Evolutionary conservation across 2,113 vertebrate genomes (phyloP).

Genomic region (Ptilonorhynchus violaceus): DNA sequence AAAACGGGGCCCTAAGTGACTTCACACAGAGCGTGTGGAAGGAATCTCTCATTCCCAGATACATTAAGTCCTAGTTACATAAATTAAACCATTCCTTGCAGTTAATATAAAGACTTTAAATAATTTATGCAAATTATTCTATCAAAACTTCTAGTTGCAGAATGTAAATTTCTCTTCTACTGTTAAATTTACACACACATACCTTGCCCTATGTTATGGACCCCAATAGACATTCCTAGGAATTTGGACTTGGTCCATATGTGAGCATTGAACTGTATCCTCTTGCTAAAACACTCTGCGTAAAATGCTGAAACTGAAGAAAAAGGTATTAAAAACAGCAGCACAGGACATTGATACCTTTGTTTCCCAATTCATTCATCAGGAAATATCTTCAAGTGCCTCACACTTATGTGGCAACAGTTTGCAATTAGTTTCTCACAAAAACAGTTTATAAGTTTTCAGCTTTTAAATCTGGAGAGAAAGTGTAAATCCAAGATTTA

Average conservation of each 20-base stretch:
- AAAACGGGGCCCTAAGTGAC: background rate
- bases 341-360: background rate
- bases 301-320: conserved; percentile 97
- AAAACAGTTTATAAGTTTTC: background rate
- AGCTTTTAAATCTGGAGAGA: background rate
- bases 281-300: conserved; percentile 92
- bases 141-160: background rate
- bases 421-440: background rate
- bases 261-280: conserved; percentile 99
- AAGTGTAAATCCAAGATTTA: background rate
- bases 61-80: background rate
- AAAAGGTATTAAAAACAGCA: background rate
- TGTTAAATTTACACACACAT: background rate
- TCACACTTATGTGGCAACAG: background rate
- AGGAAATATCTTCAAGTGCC: background rate
- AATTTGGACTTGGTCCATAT: conserved; percentile 99
- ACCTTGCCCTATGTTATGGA: conserved; percentile 99
- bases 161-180: background rate
- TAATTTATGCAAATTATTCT: background rate
- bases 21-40: background rate
- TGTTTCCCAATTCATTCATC: background rate
- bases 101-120: background rate
- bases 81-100: background rate
- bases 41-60: background rate
- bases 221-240: conserved; percentile 97